These are phyloP conservation scores for Drosophila suzukii DNA, from an alignment of 1,140 invertebrate species.

Conservation along the genomic window DNA sequence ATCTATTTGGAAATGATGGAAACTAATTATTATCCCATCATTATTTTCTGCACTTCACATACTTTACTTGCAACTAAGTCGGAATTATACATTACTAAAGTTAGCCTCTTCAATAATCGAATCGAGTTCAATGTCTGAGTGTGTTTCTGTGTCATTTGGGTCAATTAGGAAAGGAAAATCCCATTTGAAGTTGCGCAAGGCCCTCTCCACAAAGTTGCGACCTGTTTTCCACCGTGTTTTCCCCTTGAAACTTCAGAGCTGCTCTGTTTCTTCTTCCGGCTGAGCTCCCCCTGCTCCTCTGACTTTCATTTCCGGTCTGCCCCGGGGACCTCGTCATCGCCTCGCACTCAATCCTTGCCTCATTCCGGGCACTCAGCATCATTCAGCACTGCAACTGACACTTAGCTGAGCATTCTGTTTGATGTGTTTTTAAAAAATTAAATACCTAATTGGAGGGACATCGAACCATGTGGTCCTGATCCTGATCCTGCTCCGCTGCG, in stretches of 20 bases:
- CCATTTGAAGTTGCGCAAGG: constrained; percentile 5
- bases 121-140: constrained; percentile 1
- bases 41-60: neutral
- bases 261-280: constrained; percentile 1
- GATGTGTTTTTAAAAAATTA: constrained; percentile 27
- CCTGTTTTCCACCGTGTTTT: neutral
- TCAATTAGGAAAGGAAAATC: constrained; percentile 7
- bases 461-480: neutral
- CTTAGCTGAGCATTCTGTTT: constrained; percentile 14
- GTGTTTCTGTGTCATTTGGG: constrained; percentile 3
- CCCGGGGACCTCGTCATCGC: constrained; percentile 3
- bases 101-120: neutral
- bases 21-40: neutral
- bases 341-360: constrained; percentile 21
- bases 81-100: neutral
- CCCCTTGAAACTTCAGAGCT: neutral
- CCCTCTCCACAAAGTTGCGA: neutral
- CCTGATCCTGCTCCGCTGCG: no score
- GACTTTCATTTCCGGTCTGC: constrained; percentile 19
- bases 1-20: no score
- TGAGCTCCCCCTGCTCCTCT: neutral
- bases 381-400: constrained; percentile 38
- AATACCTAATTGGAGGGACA: constrained; percentile 42
- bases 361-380: no score
- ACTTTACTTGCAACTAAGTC: neutral